Evolutionary conservation across 1,140 invertebrate species (phyloP), one percentile per base, ranked within the genome.

Genomic region (Venturia canescens): DNA sequence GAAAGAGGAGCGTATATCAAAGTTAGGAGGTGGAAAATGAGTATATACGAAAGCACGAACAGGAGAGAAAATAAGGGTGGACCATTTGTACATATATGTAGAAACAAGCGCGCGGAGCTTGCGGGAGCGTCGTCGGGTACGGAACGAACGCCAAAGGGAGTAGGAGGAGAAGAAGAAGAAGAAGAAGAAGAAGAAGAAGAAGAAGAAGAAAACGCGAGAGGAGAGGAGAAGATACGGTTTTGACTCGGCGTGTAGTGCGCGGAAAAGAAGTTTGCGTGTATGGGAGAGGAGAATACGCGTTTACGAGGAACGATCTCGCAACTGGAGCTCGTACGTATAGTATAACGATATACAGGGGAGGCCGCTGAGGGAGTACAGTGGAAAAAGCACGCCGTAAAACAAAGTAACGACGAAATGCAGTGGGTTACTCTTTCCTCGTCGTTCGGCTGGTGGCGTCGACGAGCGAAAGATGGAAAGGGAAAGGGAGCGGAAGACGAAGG

Each of bases 381-480:
- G 34, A 69, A 77, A 66, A 83, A 86, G 86, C 86, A 87, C 87
- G 50, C 50, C 50, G 88, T 91, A 91, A 91, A 91, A 91, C 90
- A 91, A 91, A 91, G 89, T 91, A 91, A 91, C 90, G 90, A 90
- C 89, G 87, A 91, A 90, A 90, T 90, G 89, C 89, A 90, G 89
- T 90, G 88, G 38, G 84, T 86, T 85, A 86, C 83, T 84, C 83
- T 80, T 77, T 63, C 48, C 67, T 80, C 69, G 31, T 57, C 74
- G n/a, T 67, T 79, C 63, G 63, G 69, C 16, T 18, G 72, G 79
- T 29, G 76, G 82, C 53, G 71, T 38, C 53, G 69, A 16, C 44
- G 71, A 21, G 16, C n/a, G n/a, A 31, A 53, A 53, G 27, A 60
- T 34, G 53, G 72, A 13, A 5, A 44, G 13, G 38, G 38, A 44